A percentile compares a stretch with the other conserved stretches of the same genome.
These are phyloP conservation scores for Schlechtendalia chinensis DNA, from an alignment of 1,140 invertebrate species.

Conservation along the genomic window DNA sequence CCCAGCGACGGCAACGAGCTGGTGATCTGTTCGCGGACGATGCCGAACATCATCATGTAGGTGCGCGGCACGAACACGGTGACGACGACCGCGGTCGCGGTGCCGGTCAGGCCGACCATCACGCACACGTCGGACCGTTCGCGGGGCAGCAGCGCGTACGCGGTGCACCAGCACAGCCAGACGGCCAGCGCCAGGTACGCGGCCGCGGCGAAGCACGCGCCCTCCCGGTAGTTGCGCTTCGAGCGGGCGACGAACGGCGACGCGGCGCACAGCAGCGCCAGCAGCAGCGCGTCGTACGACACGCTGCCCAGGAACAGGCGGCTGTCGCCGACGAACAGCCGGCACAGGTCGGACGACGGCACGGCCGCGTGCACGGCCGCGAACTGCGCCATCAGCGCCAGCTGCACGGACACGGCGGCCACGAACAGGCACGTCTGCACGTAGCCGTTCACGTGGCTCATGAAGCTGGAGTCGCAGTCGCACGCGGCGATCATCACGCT, in stretches of 20 bases:
- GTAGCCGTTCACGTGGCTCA: constrained; percentile 65
- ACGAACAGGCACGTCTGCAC: constrained; percentile 61
- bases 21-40: constrained; percentile 56
- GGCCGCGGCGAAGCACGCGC: constrained; percentile 60
- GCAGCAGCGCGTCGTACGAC: constrained; percentile 62
- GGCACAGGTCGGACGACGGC: constrained; percentile 53
- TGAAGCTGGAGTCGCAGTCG: constrained; percentile 60
- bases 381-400: constrained; percentile 56
- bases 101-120: constrained; percentile 53
- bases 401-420: constrained; percentile 62
- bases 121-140: constrained; percentile 51
- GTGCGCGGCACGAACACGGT: constrained; percentile 63
- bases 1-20: constrained; percentile 53
- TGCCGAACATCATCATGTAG: constrained; percentile 60
- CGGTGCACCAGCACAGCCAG: constrained; percentile 61
- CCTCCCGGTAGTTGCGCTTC: constrained; percentile 64
- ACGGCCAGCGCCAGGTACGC: constrained; percentile 58
- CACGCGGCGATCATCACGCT: constrained; percentile 63
- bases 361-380: constrained; percentile 57
- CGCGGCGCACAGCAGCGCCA: constrained; percentile 59
- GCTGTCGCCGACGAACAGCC: constrained; percentile 49
- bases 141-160: constrained; percentile 57
- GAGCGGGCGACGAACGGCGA: constrained; percentile 60
- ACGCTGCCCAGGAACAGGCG: constrained; percentile 52
- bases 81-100: constrained; percentile 60